Percentiles rank a stretch among this genome's conserved stretches.
Evolutionary conservation across 2,797 vertebrate species (phyloP).

Genomic region (Mormyrus hasselquistii): DNA sequence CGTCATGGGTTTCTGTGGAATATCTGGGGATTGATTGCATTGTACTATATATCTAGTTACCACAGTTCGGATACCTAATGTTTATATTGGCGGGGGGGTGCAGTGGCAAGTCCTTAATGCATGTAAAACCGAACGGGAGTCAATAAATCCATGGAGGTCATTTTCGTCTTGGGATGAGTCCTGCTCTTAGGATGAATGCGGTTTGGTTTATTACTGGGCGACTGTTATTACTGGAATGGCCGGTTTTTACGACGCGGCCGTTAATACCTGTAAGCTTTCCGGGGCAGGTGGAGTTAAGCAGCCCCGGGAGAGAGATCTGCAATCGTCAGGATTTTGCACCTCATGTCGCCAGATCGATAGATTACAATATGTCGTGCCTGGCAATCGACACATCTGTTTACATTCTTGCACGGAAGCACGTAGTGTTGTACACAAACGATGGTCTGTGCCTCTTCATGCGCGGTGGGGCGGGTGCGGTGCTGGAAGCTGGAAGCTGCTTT

Average conservation of each 20-base stretch:
- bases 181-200: neutral
- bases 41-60: neutral
- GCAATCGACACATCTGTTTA: neutral
- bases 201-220: neutral
- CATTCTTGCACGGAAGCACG: neutral
- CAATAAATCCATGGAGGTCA: neutral
- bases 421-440: neutral
- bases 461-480: neutral
- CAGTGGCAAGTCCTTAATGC: neutral
- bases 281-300: neutral
- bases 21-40: neutral
- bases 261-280: neutral
- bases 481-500: neutral
- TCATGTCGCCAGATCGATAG: neutral
- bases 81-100: neutral
- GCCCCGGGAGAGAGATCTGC: neutral
- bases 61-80: neutral
- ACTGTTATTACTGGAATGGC: neutral
- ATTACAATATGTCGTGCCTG: neutral
- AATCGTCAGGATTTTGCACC: neutral
- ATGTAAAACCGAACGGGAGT: neutral
- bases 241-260: neutral
- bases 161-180: neutral
- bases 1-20: neutral
- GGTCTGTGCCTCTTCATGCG: neutral